phyloP scores from a whole-genome alignment of 2,888 invertebrate species.

The Lycophotia porphyrea region DNA sequence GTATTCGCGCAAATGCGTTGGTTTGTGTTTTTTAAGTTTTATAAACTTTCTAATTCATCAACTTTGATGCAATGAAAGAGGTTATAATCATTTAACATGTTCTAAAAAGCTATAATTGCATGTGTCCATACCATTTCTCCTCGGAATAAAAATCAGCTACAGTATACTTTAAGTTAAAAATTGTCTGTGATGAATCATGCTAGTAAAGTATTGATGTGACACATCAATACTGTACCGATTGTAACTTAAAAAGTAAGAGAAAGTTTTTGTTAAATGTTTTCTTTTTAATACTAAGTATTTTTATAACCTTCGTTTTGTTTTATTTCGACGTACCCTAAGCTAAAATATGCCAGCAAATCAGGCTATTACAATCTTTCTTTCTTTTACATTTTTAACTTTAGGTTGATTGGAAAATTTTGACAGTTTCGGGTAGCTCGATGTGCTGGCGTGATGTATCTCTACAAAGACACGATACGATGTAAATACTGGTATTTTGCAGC shows the following conservation, averaged over 20 bases:
- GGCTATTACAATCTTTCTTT: too few relatives aligned
- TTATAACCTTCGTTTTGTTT: conserved; percentile 60
- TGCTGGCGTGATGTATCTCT: too few relatives aligned
- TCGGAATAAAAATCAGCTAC: conserved; percentile 30
- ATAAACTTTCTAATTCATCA: conserved; percentile 19
- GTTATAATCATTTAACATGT: conserved; percentile 18
- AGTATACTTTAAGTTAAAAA: conserved; percentile 52
- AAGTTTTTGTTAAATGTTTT: conserved; percentile 70
- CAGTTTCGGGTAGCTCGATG: too few relatives aligned
- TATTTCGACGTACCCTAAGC: conserved; percentile 14
- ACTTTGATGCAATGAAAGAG: background rate
- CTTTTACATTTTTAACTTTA: too few relatives aligned
- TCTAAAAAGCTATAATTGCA: conserved; percentile 13
- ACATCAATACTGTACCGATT: conserved; percentile 57
- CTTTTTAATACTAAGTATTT: conserved; percentile 72
- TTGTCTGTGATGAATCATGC: conserved; percentile 68
- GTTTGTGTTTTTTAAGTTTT: conserved; percentile 30
- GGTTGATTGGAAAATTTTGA: too few relatives aligned
- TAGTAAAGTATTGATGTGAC: conserved; percentile 61
- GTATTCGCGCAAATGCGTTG: conserved; percentile 9
- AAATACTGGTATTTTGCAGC: background rate
- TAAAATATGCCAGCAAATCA: too few relatives aligned
- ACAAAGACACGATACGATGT: background rate
- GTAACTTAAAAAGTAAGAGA: conserved; percentile 70
- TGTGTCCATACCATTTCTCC: conserved; percentile 28